A percentile compares a stretch with the other conserved stretches of the same genome.
These are phyloP conservation scores for Ceratoteleas bidentatus DNA, from an alignment of 1,140 invertebrate species.

Conservation along the genomic window DNA sequence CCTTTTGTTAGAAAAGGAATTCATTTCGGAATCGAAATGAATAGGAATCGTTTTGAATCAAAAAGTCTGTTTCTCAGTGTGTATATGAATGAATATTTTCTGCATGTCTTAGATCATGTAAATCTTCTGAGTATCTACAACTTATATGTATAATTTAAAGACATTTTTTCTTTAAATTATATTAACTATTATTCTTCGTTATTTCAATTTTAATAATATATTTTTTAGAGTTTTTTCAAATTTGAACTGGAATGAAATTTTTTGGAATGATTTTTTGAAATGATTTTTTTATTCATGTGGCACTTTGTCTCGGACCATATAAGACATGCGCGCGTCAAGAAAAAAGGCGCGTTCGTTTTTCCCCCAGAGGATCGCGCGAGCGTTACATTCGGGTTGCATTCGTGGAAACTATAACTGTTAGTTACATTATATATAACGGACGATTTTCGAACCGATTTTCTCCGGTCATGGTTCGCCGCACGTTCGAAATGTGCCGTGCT, in stretches of 20 bases:
- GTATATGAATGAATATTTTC: too few relatives aligned
- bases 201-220: too few relatives aligned
- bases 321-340: conserved; percentile 4
- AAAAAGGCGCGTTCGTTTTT: conserved; percentile 27
- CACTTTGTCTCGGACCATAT: conserved; percentile 11
- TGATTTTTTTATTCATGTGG: too few relatives aligned
- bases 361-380: conserved; percentile 1
- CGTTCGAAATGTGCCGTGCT: conserved; percentile 2
- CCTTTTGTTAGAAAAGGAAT: too few relatives aligned
- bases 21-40: too few relatives aligned
- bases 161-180: too few relatives aligned
- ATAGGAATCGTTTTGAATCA: background rate
- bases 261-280: too few relatives aligned
- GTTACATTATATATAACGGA: conserved; percentile 21
- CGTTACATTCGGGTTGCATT: conserved; percentile 9
- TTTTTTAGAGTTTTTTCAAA: too few relatives aligned
- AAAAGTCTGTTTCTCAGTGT: background rate
- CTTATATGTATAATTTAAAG: too few relatives aligned
- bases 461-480: background rate
- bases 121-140: too few relatives aligned
- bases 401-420: conserved; percentile 35
- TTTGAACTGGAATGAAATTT: too few relatives aligned
- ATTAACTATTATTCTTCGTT: too few relatives aligned
- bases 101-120: background rate
- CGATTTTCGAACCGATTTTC: conserved; percentile 24